phyloP scores from a whole-genome alignment of 1,140 invertebrate genomes.

The Sitobion miscanthi region DNA sequence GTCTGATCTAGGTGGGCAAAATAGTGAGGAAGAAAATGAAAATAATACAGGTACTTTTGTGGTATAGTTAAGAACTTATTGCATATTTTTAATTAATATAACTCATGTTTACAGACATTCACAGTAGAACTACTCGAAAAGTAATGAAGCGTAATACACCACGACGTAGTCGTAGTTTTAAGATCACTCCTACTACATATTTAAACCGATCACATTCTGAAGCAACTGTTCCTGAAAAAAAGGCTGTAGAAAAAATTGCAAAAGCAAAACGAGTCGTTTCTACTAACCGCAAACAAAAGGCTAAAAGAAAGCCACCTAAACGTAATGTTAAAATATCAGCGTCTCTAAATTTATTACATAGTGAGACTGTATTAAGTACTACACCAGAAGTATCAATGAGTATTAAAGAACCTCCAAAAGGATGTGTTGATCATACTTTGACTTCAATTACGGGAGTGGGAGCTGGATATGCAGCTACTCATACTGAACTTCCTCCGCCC shows the following conservation, averaged over 20 bases:
- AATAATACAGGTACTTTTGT: constrained; percentile 30
- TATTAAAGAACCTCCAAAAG: constrained; percentile 79
- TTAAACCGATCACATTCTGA: constrained; percentile 44
- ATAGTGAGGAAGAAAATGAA: constrained; percentile 47
- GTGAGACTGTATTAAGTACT: constrained; percentile 87
- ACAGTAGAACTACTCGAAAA: constrained; percentile 38
- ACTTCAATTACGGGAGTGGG: constrained; percentile 71
- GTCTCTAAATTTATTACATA: constrained; percentile 82
- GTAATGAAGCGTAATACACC: constrained; percentile 52
- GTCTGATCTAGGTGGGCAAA: constrained; percentile 20
- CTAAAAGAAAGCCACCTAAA: constrained; percentile 31
- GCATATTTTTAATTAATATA: not conserved
- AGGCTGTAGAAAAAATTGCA: constrained; percentile 5
- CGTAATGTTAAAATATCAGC: constrained; percentile 52
- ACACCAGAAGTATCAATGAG: constrained; percentile 68
- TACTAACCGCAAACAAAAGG: constrained; percentile 38
- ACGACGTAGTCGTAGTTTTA: constrained; percentile 47
- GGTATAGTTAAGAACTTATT: not conserved
- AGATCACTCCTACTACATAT: constrained; percentile 5
- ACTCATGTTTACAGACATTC: constrained; percentile 16
- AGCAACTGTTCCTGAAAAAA: constrained; percentile 35
- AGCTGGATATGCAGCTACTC: constrained; percentile 69
- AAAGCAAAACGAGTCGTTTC: constrained; percentile 25
- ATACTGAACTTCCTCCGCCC: constrained; percentile 78
- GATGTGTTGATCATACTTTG: constrained; percentile 87